phyloP scores from a whole-genome alignment of 1,140 invertebrate genomes.

The Pollicipes pollicipes region DNA sequence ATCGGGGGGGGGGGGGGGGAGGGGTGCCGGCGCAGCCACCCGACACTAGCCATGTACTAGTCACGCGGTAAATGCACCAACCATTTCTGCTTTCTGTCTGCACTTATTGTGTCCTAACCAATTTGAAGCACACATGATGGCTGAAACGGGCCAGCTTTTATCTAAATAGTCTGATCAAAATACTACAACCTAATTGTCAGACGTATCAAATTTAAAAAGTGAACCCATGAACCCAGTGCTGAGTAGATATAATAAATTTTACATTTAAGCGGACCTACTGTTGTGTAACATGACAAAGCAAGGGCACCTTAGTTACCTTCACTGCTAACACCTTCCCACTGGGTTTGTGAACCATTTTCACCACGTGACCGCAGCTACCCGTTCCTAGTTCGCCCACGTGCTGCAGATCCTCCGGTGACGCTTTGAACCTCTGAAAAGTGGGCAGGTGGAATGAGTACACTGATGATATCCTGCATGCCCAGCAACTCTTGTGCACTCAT shows the following conservation, averaged over 20 bases:
- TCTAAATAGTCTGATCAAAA: neutral
- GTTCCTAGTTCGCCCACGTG: constrained; percentile 79
- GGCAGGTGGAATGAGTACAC: too few relatives aligned
- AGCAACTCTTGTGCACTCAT: too few relatives aligned
- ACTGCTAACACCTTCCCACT: constrained; percentile 77
- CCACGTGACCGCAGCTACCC: constrained; percentile 92
- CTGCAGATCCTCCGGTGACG: constrained; percentile 49
- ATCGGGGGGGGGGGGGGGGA: constrained; percentile 11
- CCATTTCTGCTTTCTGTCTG: too few relatives aligned
- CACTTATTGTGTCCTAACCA: too few relatives aligned
- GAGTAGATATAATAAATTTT: neutral
- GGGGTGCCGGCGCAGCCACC: constrained; percentile 2
- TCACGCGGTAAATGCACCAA: too few relatives aligned
- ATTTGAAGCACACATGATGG: too few relatives aligned
- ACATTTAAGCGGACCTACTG: constrained; percentile 9
- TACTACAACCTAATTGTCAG: too few relatives aligned
- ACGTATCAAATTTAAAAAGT: too few relatives aligned
- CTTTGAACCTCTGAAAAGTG: constrained; percentile 65
- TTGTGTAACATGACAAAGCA: too few relatives aligned
- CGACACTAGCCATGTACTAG: too few relatives aligned
- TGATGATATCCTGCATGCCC: too few relatives aligned
- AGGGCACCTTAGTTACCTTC: constrained; percentile 50
- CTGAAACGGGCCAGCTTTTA: neutral
- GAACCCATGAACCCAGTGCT: too few relatives aligned
- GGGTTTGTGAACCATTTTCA: constrained; percentile 81